Evolutionary conservation across 2,888 invertebrate genomes (phyloP).

Genomic region (Tanytarsus gracilentus): DNA sequence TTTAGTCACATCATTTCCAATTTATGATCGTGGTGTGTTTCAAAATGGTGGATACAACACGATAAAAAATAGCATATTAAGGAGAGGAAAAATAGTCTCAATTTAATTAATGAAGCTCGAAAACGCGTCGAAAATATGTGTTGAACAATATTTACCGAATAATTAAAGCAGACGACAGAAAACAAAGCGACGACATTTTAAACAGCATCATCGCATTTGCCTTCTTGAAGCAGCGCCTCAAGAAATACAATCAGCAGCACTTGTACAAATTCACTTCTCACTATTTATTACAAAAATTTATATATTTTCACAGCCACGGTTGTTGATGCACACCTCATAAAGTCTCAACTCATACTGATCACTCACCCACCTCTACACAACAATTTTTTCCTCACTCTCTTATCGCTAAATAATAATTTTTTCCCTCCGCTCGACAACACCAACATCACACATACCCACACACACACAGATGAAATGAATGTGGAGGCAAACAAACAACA

Average conservation of each 20-base stretch:
- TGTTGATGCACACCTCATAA: constrained; percentile 12
- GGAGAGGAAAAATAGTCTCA: neutral
- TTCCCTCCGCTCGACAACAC: neutral
- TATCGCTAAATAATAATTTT: constrained; percentile 17
- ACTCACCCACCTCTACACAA: neutral
- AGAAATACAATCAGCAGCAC: constrained; percentile 17
- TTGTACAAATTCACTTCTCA: constrained; percentile 25
- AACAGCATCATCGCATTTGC: too few species aligned
- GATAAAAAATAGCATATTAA: too few species aligned
- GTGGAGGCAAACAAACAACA: constrained; percentile 17
- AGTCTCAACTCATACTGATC: constrained; percentile 21
- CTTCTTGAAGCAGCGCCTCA: constrained; percentile 7
- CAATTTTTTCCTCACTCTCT: constrained; percentile 10
- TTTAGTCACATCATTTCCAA: too few species aligned
- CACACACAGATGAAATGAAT: neutral
- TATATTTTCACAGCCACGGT: neutral
- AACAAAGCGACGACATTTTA: too few species aligned
- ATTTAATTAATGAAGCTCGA: neutral
- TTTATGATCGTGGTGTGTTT: too few species aligned
- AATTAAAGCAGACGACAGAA: neutral
- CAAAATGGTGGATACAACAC: too few species aligned
- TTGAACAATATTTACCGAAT: constrained; percentile 4
- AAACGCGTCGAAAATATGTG: neutral
- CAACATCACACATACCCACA: constrained; percentile 8
- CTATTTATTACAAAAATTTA: neutral